Percentiles rank a stretch among this genome's conserved stretches.
Conservation (phyloP, 2,888 invertebrate species). For the Trissolcus japonicus region DNA sequence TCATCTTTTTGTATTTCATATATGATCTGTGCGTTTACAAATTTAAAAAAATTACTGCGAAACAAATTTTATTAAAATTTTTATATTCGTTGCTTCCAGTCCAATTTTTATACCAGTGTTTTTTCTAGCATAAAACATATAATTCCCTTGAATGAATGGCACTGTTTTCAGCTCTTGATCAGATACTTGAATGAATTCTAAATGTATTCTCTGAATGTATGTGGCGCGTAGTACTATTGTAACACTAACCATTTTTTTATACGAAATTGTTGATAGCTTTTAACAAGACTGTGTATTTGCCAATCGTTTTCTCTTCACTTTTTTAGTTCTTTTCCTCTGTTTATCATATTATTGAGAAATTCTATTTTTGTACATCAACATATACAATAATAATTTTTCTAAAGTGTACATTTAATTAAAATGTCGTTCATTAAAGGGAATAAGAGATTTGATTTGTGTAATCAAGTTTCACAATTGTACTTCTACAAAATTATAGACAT, state of each 20-base stretch:
- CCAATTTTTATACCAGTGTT: background rate
- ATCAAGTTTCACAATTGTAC: background rate
- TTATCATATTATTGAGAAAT: slow-evolving; percentile 8
- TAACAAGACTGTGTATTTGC: slow-evolving; percentile 14
- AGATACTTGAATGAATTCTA: slow-evolving; percentile 6
- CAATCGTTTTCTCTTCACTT: slow-evolving; percentile 11
- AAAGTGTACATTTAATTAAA: background rate
- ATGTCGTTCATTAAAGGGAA: slow-evolving; percentile 40
- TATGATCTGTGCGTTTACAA: background rate
- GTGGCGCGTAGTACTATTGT: slow-evolving; percentile 12
- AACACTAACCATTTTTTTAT: slow-evolving; percentile 14
- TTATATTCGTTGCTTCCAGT: background rate
- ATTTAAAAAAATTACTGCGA: background rate
- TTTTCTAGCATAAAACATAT: slow-evolving; percentile 1
- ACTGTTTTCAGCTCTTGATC: slow-evolving; percentile 5
- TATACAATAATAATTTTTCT: slow-evolving; percentile 14
- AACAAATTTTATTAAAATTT: background rate
- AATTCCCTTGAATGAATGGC: slow-evolving; percentile 40
- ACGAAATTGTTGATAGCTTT: slow-evolving; percentile 21
- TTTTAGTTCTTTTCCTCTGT: slow-evolving; percentile 11
- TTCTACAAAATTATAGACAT: background rate
- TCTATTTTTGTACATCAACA: slow-evolving; percentile 32
- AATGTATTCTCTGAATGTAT: slow-evolving; percentile 15
- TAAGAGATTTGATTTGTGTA: slow-evolving; percentile 9
- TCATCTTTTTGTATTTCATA: background rate